Conservation (phyloP, 1,140 invertebrate species). For the Tetragonula clypearis region DNA sequence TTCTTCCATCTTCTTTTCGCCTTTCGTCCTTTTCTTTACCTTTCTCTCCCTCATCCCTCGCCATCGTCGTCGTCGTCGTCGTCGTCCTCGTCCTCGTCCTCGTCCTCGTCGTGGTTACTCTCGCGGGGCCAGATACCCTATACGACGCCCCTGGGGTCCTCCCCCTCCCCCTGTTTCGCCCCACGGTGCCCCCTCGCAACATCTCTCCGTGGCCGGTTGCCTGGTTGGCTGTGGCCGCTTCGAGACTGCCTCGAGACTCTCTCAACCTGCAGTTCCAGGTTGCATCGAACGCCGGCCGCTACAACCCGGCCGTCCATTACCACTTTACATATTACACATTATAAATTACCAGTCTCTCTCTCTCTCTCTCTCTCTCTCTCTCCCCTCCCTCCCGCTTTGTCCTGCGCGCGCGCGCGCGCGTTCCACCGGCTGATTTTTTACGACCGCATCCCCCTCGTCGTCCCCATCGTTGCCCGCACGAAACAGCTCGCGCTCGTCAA, state of each 20-base stretch:
- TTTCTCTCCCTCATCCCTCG: not conserved
- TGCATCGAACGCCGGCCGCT: conserved; percentile 64
- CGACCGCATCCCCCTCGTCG: conserved; percentile 4
- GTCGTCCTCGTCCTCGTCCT: conserved; percentile 38
- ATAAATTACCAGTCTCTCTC: conserved; percentile 69
- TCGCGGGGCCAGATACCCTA: conserved; percentile 58
- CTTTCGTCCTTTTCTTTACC: conserved; percentile 36
- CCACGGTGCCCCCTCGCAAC: conserved; percentile 59
- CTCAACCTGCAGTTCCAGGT: conserved; percentile 64
- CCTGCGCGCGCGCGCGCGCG: not conserved
- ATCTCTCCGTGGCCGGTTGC: conserved; percentile 62
- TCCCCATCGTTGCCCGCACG: not conserved
- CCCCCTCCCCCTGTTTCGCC: conserved; percentile 51
- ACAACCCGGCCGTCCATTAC: conserved; percentile 69
- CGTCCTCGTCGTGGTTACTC: conserved; percentile 42
- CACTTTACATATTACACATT: conserved; percentile 76
- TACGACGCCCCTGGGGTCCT: conserved; percentile 63
- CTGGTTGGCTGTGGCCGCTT: conserved; percentile 45
- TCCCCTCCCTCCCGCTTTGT: not conserved
- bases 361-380: conserved; percentile 11
- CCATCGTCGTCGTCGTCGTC: conserved; percentile 9
- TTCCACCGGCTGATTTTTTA: conserved; percentile 20
- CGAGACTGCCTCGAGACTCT: conserved; percentile 57
- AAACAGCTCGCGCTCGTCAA: conserved; percentile 44
- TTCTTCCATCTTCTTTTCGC: conserved; percentile 41